Base-by-base conservation (phyloP, 2,113 vertebrate species). In the Xyliphius kryptos region DNA sequence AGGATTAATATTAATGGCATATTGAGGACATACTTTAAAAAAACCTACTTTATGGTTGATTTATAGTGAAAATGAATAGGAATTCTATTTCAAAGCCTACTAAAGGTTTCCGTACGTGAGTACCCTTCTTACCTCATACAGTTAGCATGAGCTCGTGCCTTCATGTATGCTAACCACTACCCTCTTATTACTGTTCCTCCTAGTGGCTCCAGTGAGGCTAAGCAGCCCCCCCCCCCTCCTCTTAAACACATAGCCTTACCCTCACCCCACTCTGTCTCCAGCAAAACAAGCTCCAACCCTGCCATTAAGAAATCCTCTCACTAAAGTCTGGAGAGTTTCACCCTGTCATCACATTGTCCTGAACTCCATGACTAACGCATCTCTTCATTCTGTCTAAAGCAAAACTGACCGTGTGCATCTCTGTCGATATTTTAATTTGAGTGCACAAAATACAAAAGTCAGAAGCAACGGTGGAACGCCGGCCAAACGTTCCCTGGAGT, bases 181-280 rank as follows among this genome's bases (percentile, higher is more conserved):
- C 72, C 61, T 44, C 72, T 82, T 77, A 81, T 85, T 79, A 79
- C 70, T 79, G 43, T 26, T 53, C 61, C 54, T 67, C 72, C 20
- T 5, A 61, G 68, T 56, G 72, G 72, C 68, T 71, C 72, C 70
- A 70, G 55, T 53, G 61, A 58, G 67, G 44, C 68, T 68, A 64
- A 38, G 40, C 52, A 54, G 59, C 19, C 40, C 22, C 56, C 61
- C 72, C 74, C 71, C 64, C 48, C 66, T 66, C 67, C 36, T 7
- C 41, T 20, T 36, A 65, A 3, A 61, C 51, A 56, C 50, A 52
- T 49, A 51, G 44, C n/a, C 54, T 55, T 54, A 51, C 50, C 46
- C 66, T 67, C 6, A 0, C 52, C 1, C 1, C 53, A 52, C 19
- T 21, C 56, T 38, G 52, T 51, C 44, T 51, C 55, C 57, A 65